Conservation (phyloP, 2,888 invertebrate species). For the Acronicta leporina region DNA sequence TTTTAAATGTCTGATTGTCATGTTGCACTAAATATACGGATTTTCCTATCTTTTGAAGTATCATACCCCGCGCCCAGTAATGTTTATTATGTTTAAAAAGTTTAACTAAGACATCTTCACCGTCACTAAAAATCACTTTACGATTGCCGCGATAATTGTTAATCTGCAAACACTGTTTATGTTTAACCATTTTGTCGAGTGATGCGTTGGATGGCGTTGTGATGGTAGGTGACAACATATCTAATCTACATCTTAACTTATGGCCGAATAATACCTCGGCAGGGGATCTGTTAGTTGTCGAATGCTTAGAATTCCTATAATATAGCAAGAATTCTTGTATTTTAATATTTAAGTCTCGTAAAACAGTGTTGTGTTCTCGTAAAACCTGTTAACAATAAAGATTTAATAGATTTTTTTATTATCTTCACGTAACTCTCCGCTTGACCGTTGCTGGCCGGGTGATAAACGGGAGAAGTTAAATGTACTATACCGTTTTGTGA, state of each 20-base stretch:
- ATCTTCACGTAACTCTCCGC: conserved; percentile 3
- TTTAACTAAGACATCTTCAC: conserved; percentile 2
- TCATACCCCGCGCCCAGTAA: conserved; percentile 6
- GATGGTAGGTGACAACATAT: conserved; percentile 5
- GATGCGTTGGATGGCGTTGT: conserved; percentile 7
- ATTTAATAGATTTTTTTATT: conserved; percentile 9
- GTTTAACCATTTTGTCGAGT: conserved; percentile 6
- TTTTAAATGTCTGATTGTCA: not conserved
- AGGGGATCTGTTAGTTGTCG: conserved; percentile 16
- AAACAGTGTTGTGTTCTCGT: too few relatives aligned
- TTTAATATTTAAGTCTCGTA: conserved; percentile 8
- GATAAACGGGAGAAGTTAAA: conserved; percentile 6
- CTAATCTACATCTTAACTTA: conserved; percentile 10
- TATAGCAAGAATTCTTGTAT: conserved; percentile 9
- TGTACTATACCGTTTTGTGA: not conserved
- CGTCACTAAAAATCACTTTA: conserved; percentile 2
- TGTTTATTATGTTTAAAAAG: conserved; percentile 5
- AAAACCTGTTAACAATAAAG: conserved; percentile 2
- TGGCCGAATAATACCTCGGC: conserved; percentile 10
- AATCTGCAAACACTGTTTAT: conserved; percentile 11
- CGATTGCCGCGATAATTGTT: conserved; percentile 8
- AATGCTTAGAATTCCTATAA: conserved; percentile 14
- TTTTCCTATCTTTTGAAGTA: not conserved
- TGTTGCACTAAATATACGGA: conserved; percentile 5
- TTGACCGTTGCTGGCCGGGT: conserved; percentile 1